Conservation (phyloP, 2,797 vertebrate genomes). For the Poecilia gillii region DNA sequence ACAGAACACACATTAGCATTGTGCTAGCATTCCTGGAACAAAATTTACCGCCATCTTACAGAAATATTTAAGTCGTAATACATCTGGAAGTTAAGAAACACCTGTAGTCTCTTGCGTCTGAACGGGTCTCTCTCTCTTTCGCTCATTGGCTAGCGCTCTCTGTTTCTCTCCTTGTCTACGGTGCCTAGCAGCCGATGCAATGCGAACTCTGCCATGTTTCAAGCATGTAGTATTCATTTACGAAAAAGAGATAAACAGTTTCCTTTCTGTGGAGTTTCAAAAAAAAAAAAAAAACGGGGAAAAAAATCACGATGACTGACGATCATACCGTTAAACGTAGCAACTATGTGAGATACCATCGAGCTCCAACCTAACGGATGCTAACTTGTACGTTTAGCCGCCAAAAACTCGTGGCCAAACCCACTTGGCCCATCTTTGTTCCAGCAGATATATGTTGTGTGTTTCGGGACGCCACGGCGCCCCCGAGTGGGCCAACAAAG, state of each 20-base stretch:
- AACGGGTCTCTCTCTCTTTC: constrained; percentile 46
- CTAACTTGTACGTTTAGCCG: constrained; percentile 74
- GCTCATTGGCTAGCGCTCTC: constrained; percentile 53
- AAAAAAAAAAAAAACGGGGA: constrained; percentile 35
- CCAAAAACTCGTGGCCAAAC: constrained; percentile 74
- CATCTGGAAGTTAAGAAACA: constrained; percentile 49
- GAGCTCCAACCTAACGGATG: constrained; percentile 67
- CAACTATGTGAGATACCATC: constrained; percentile 74
- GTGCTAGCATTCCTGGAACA: constrained; percentile 42
- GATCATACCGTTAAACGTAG: constrained; percentile 77
- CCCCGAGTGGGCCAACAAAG: constrained; percentile 60
- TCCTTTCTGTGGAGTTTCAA: constrained; percentile 80
- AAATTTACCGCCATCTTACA: constrained; percentile 72
- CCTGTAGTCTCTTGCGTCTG: constrained; percentile 27
- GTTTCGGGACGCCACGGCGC: constrained; percentile 66
- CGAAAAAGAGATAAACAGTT: constrained; percentile 75
- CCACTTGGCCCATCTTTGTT: constrained; percentile 64
- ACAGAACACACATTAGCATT: constrained; percentile 42
- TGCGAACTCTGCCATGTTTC: constrained; percentile 82
- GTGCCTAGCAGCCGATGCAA: constrained; percentile 72
- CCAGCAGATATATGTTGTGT: constrained; percentile 78
- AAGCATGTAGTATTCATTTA: constrained; percentile 89
- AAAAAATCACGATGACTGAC: constrained; percentile 56
- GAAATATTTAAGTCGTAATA: constrained; percentile 44
- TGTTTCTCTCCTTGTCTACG: constrained; percentile 76